Conservation (phyloP, 2,888 invertebrate species). For the Drosophila leonis region DNA sequence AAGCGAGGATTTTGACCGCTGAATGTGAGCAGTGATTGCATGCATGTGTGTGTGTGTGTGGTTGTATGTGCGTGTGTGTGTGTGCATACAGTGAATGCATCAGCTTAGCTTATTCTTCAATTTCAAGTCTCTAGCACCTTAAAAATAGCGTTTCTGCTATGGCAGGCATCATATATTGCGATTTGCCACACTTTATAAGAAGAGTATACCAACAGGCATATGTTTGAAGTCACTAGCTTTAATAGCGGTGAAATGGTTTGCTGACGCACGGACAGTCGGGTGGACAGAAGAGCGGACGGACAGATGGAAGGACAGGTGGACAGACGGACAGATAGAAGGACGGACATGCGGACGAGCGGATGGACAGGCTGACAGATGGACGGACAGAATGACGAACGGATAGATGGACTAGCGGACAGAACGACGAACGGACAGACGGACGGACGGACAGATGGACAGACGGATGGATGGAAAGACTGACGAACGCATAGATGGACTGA, state of each 20-base stretch:
- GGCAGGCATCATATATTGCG: neutral
- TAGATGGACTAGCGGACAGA: neutral
- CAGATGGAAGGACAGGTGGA: neutral
- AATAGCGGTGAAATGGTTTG: neutral
- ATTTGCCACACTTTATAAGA: neutral
- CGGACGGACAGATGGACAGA: neutral
- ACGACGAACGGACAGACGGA: neutral
- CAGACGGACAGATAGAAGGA: neutral
- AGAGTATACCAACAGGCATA: neutral
- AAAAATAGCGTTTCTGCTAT: neutral
- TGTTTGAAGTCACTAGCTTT: neutral
- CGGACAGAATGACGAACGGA: neutral
- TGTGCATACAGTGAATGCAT: neutral
- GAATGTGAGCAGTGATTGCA: constrained; percentile 11
- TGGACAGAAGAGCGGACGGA: too few relatives aligned
- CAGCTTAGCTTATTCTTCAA: neutral
- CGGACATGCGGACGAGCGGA: too few relatives aligned
- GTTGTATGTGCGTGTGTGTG: neutral
- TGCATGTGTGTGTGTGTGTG: constrained; percentile 20
- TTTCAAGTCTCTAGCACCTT: neutral
- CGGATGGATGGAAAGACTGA: neutral
- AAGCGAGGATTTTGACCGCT: constrained; percentile 38
- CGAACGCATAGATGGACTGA: neutral
- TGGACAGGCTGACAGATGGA: neutral
- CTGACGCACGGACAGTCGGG: neutral